These are phyloP conservation scores for Mionectes olivaceus DNA, from an alignment of 2,797 vertebrate species.

Conservation along the genomic window DNA sequence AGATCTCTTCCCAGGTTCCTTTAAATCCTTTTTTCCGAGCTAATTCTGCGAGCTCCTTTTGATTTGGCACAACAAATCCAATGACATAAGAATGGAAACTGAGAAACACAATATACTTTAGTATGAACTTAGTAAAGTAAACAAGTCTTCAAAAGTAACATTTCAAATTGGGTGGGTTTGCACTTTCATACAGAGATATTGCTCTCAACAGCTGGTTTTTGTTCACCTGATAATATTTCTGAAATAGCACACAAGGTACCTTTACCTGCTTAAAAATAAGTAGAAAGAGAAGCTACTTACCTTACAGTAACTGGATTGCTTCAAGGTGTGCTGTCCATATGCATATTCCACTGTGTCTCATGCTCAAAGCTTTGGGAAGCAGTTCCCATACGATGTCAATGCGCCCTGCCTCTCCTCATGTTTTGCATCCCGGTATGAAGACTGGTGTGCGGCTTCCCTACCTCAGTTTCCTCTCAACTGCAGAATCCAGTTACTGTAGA, in stretches of 20 bases:
- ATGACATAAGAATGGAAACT: conserved; percentile 95
- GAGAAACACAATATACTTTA: conserved; percentile 52
- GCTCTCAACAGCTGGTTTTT: conserved; percentile 26
- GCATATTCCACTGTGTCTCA: conserved; percentile 57
- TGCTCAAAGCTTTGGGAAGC: conserved; percentile 57
- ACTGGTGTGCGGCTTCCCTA: conserved; percentile 48
- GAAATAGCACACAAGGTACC: not conserved
- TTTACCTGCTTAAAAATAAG: conserved; percentile 2
- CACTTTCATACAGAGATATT: not conserved
- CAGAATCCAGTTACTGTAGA: conserved; percentile 68
- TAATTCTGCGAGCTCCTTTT: conserved; percentile 89
- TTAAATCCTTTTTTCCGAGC: conserved; percentile 83
- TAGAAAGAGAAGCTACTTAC: conserved; percentile 56
- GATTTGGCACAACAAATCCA: conserved; percentile 96
- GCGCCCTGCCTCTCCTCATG: conserved; percentile 52
- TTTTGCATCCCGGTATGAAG: conserved; percentile 40
- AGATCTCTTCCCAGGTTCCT: conserved; percentile 90
- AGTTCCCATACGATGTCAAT: conserved; percentile 32
- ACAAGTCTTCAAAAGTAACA: not conserved
- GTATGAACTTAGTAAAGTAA: not conserved
- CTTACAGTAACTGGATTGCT: conserved; percentile 56
- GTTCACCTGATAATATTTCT: conserved; percentile 39
- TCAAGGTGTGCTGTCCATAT: conserved; percentile 65
- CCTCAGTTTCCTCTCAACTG: conserved; percentile 63
- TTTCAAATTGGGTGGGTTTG: not conserved